Percentiles rank a stretch among this genome's conserved stretches.
These are phyloP conservation scores for Plecturocebus donacophilus DNA, from an alignment of 2,113 vertebrate species.

Conservation along the genomic window DNA sequence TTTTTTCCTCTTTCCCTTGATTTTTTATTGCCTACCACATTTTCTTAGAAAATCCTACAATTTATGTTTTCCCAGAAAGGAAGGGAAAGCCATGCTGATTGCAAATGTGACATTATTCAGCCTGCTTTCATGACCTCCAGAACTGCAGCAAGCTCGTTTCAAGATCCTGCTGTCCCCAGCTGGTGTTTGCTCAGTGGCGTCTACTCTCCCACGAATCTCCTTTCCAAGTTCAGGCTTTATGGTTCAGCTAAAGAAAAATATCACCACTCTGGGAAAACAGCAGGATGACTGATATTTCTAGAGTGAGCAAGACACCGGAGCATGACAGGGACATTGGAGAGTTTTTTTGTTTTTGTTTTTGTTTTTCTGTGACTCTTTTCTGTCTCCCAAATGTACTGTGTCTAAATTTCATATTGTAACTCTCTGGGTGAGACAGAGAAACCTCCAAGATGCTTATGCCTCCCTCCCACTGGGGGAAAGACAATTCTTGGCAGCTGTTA, in stretches of 20 bases:
- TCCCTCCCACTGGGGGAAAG: neutral
- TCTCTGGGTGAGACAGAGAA: slow-evolving; percentile 33
- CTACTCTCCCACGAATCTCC: slow-evolving; percentile 48
- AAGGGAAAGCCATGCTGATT: neutral
- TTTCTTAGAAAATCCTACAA: slow-evolving; percentile 19
- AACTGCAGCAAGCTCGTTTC: neutral
- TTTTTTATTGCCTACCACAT: neutral
- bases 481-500: slow-evolving; percentile 51
- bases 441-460: neutral
- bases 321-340: neutral
- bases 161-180: slow-evolving; percentile 27
- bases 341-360: neutral
- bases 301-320: neutral
- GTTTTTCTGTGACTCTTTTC: neutral
- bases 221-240: slow-evolving; percentile 61
- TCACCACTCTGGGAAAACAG: neutral
- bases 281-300: neutral
- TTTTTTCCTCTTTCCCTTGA: neutral
- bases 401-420: slow-evolving; percentile 47
- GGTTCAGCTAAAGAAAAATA: slow-evolving; percentile 48
- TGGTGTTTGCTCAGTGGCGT: slow-evolving; percentile 45
- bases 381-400: neutral
- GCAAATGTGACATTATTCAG: neutral
- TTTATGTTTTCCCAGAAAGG: slow-evolving; percentile 1
- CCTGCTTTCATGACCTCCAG: neutral